Evolutionary conservation across 2,113 vertebrate species (phyloP), one percentile per base, ranked within the genome.

Genomic region (Psittacula cyanocephala): DNA sequence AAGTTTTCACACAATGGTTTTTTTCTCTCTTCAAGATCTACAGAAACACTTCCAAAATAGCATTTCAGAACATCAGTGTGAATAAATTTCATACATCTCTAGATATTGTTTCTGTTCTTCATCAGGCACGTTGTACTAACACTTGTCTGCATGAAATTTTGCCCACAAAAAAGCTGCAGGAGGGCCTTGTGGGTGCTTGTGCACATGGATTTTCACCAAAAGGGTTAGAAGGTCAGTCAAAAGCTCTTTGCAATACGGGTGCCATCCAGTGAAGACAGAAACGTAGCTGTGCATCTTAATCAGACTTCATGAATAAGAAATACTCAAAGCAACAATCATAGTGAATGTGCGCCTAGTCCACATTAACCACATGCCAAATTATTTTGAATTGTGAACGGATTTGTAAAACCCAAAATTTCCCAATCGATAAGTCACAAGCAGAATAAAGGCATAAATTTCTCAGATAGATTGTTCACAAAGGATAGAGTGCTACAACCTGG

Each of bases 211-310:
- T 93, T 96, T 86, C 93, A 79, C 92, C 92, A 81, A 81, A 93
- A 94, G 59, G 92, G 72, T 88, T 88, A 86, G 65, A 68, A 94
- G 90, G 93, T 94, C 88, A 95, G 57, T 22, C 0, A 1, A 96
- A 93, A 94, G 90, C 82, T 93, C 93, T 94, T 92, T 95, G 88
- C 80, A 86, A 55, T 49, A 81, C 2, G 52, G 23, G 65, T 94
- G 86, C 94, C 93, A 95, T 95, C 93, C 96, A 92, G 44, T 86
- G 86, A 92, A 93, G 92, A 74, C 83, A 81, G 87, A 81, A 96
- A 93, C 2, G 13, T 89, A 96, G 77, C 77, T 75, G 75, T 92
- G 96, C 95, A 92, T 96, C 95, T 96, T 91, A 96, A 93, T 96
- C 74, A 89, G 88, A 17, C 57, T 57, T 69, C 2, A 3, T 95